These are phyloP conservation scores for Mythimna lalbum DNA, from an alignment of 2,888 invertebrate species.

Conservation along the genomic window DNA sequence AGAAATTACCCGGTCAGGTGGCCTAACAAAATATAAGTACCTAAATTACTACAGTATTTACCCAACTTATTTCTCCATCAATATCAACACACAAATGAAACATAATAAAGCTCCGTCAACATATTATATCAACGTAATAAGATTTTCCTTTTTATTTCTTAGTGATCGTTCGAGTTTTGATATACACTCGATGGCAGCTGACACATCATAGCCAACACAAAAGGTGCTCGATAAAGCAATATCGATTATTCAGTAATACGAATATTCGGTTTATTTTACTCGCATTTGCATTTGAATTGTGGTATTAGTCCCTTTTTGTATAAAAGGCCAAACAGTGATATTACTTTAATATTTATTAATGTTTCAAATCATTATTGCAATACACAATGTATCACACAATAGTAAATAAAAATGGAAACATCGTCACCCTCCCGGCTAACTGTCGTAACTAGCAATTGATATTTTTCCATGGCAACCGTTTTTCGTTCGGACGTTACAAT, in stretches of 20 bases:
- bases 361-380: too few relatives aligned
- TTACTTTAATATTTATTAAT: too few relatives aligned
- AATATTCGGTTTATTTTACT: constrained; percentile 54
- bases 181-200: constrained; percentile 59
- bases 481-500: too few relatives aligned
- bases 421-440: too few relatives aligned
- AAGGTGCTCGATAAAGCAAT: constrained; percentile 41
- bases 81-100: constrained; percentile 25
- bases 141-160: constrained; percentile 53
- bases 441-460: too few relatives aligned
- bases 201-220: constrained; percentile 60
- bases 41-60: neutral
- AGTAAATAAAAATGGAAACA: too few relatives aligned
- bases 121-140: constrained; percentile 39
- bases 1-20: too few relatives aligned
- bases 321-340: too few relatives aligned
- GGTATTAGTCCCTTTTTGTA: neutral
- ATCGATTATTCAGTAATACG: constrained; percentile 57
- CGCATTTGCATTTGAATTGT: constrained; percentile 48
- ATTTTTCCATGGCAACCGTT: too few relatives aligned
- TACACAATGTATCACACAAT: too few relatives aligned
- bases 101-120: constrained; percentile 23
- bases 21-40: neutral
- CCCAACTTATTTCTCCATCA: constrained; percentile 22
- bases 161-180: constrained; percentile 46